Evolutionary conservation across 2,888 invertebrate genomes (phyloP), one percentile per base, ranked within the genome.

Genomic region (Amorpha juglandis): DNA sequence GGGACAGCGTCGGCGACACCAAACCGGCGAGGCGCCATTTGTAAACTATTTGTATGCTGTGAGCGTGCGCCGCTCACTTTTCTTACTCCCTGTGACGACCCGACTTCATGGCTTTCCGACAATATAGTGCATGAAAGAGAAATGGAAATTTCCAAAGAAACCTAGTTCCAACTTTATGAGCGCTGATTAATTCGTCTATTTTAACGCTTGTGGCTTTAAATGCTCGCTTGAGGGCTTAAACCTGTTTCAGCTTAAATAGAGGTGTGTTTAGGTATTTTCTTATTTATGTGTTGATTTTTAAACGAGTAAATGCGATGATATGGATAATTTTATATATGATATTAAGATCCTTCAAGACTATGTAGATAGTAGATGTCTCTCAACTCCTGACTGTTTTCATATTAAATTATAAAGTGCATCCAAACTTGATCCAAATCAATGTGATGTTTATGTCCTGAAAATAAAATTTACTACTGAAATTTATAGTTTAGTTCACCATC

Each of bases 21-120:
- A 76, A 77, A 71, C 78, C 81, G 81, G 82, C 83, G 83, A 82
- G 79, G 79, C 78, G 82, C 90, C 92, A 93, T 93, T 94, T 94
- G 91, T 91, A 89, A 92, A 89, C 91, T 89, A 94, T 94, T 94
- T 93, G 94, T 94, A 94, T 94, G 94, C 94, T 87, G 84, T 79
- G 86, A 77, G 89, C 78, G 82, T 78, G 76, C 82, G 77, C 67
- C 74, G 82, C 88, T 89, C 92, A 92, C 91, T 92, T 91, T 90
- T 93, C 91, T 91, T 91, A 86, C 88, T 91, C 79, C 74, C 82
- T 77, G 84, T 89, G 93, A 91, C 90, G 89, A 80, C 78, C 76
- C 76, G 21, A 42, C 53, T 48, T 47, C 19, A 27, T 47, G 48
- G 47, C 55, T 65, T 65, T 55, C 63, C 21, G 51, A 12, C 64